Evolutionary conservation across 2,888 invertebrate genomes (phyloP).

Genomic region (Thyatira batis): DNA sequence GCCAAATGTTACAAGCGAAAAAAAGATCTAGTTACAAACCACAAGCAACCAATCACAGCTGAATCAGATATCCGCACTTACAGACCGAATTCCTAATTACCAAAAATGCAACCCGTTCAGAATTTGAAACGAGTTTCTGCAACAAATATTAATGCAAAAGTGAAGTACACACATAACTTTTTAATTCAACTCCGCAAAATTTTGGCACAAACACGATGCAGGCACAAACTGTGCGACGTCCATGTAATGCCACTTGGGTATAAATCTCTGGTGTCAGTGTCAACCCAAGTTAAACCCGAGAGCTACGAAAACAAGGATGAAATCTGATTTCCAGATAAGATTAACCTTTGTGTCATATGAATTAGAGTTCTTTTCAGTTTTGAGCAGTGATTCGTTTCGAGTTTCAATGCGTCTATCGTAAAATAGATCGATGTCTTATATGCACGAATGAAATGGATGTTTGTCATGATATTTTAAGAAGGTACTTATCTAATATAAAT

Average conservation of each 20-base stretch:
- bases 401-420: neutral
- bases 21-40: too few species aligned
- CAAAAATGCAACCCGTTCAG: neutral
- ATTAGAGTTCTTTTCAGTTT: slow-evolving; percentile 29
- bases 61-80: neutral
- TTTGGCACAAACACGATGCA: slow-evolving; percentile 34
- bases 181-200: slow-evolving; percentile 21
- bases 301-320: slow-evolving; percentile 31
- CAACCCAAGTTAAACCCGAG: slow-evolving; percentile 9
- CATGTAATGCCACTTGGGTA: slow-evolving; percentile 21
- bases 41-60: too few species aligned
- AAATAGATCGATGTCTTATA: too few species aligned
- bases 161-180: slow-evolving; percentile 10
- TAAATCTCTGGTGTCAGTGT: slow-evolving; percentile 35
- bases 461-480: too few species aligned
- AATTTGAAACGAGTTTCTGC: neutral
- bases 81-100: neutral
- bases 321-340: slow-evolving; percentile 32
- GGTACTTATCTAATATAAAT: too few species aligned
- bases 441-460: too few species aligned
- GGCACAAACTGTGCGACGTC: slow-evolving; percentile 20
- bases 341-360: slow-evolving; percentile 40
- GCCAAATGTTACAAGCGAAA: too few species aligned
- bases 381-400: neutral
- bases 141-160: neutral